phyloP scores from a whole-genome alignment of 2,113 vertebrate species.

The Eleginops maclovinus region DNA sequence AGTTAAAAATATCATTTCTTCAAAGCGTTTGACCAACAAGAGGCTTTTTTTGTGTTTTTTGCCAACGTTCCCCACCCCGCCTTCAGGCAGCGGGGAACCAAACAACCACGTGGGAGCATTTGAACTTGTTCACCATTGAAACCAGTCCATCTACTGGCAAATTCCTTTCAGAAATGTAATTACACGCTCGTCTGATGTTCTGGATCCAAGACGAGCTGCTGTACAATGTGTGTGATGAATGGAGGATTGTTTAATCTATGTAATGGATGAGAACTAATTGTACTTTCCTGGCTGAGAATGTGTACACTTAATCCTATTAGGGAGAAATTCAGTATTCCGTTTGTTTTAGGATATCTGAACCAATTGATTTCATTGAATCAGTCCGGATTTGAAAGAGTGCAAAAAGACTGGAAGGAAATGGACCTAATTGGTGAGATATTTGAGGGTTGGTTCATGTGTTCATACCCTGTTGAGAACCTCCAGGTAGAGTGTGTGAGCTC shows the following conservation, averaged over 20 bases:
- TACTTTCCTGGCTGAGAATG: too few relatives aligned
- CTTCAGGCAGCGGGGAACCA: not conserved
- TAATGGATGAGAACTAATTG: constrained; percentile 3
- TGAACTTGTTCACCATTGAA: not conserved
- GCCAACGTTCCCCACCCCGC: not conserved
- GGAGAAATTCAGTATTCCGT: not conserved
- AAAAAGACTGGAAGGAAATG: too few relatives aligned
- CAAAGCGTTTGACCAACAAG: too few relatives aligned
- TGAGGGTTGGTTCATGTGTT: not conserved
- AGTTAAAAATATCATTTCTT: too few relatives aligned
- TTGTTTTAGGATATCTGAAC: not conserved
- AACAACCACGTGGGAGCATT: not conserved
- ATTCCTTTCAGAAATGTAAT: constrained; percentile 52
- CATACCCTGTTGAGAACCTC: constrained; percentile 92
- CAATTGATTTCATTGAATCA: not conserved
- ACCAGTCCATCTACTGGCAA: constrained; percentile 1
- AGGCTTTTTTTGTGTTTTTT: not conserved
- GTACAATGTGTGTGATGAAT: constrained; percentile 25
- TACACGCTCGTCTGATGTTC: constrained; percentile 10
- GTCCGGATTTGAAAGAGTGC: too few relatives aligned
- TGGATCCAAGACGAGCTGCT: constrained; percentile 2
- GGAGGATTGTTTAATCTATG: constrained; percentile 15
- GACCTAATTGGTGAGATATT: not conserved
- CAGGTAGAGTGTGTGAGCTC: constrained; percentile 89
- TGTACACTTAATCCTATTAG: not conserved